Evolutionary conservation across 2,888 invertebrate genomes (phyloP).

Genomic region (Caenorhabditis parvicauda): DNA sequence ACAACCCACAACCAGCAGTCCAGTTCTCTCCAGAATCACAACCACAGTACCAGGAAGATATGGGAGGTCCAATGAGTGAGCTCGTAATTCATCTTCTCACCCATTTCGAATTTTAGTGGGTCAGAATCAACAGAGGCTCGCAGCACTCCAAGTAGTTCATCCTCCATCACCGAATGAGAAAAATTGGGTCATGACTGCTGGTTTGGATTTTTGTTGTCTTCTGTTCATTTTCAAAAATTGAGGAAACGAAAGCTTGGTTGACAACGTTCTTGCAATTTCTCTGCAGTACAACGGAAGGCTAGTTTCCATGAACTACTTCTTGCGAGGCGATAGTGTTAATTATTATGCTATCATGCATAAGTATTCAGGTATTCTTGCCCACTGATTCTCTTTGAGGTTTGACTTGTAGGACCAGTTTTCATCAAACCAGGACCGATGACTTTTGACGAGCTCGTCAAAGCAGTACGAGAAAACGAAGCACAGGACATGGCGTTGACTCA

Average conservation of each 20-base stretch:
- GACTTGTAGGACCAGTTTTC: constrained; percentile 50
- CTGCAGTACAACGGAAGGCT: constrained; percentile 53
- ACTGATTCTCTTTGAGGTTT: neutral
- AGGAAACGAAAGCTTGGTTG: constrained; percentile 52
- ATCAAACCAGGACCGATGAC: constrained; percentile 59
- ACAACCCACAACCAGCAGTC: constrained; percentile 5
- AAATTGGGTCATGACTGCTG: constrained; percentile 58
- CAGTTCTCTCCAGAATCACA: constrained; percentile 14
- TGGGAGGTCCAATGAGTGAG: neutral
- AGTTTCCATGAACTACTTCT: constrained; percentile 57
- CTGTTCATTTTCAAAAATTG: neutral
- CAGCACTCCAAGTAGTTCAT: constrained; percentile 46
- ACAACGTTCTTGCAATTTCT: constrained; percentile 54
- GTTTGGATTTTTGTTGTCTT: constrained; percentile 5
- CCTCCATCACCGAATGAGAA: constrained; percentile 56
- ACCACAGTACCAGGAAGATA: too few relatives aligned
- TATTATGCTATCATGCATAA: constrained; percentile 61
- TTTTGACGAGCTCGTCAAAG: constrained; percentile 53
- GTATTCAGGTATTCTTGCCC: constrained; percentile 35
- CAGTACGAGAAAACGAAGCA: constrained; percentile 56
- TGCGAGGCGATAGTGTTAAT: constrained; percentile 21
- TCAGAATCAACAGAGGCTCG: constrained; percentile 9
- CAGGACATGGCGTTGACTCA: constrained; percentile 58
- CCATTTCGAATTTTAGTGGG: constrained; percentile 7
- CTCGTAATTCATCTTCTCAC: neutral